A percentile compares a stretch with the other conserved stretches of the same genome.
Evolutionary conservation across 2,113 vertebrate genomes (phyloP).

Genomic region (Prolemur simus): DNA sequence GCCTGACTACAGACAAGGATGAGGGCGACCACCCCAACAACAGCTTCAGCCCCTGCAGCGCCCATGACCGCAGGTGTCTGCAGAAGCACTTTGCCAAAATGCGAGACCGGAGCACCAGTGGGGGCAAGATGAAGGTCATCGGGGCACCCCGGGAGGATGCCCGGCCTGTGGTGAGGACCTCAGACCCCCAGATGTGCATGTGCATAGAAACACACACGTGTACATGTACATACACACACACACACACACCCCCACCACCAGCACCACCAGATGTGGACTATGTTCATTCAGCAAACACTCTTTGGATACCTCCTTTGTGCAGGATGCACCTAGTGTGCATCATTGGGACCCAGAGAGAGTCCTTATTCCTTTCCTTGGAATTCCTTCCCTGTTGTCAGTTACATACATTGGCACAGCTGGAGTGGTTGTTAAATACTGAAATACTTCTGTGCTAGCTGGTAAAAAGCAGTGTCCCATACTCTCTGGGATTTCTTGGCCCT

Average conservation of each 20-base stretch:
- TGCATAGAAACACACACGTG: not conserved
- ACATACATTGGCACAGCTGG: not conserved
- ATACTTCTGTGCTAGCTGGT: not conserved
- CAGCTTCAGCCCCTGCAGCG: slow-evolving; percentile 93
- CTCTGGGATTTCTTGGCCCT: not conserved
- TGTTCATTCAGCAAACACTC: not conserved
- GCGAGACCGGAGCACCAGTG: slow-evolving; percentile 82
- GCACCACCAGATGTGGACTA: not conserved
- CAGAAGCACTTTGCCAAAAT: slow-evolving; percentile 90
- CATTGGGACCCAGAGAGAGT: not conserved
- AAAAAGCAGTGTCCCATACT: not conserved
- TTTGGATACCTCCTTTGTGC: not conserved
- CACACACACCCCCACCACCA: not conserved
- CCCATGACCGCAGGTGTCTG: slow-evolving; percentile 92
- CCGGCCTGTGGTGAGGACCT: slow-evolving; percentile 85
- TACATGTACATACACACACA: not conserved
- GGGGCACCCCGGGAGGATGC: slow-evolving; percentile 85
- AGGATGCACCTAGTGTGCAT: fast-evolving
- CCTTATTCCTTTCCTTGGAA: not conserved
- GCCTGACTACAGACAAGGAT: slow-evolving; percentile 84
- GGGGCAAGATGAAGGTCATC: slow-evolving; percentile 89
- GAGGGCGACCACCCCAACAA: slow-evolving; percentile 92
- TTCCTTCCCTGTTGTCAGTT: not conserved
- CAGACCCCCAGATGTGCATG: not conserved
- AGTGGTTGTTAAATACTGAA: not conserved